These are phyloP conservation scores for Osedax fenrisi DNA, from an alignment of 2,888 invertebrate species.

Conservation along the genomic window DNA sequence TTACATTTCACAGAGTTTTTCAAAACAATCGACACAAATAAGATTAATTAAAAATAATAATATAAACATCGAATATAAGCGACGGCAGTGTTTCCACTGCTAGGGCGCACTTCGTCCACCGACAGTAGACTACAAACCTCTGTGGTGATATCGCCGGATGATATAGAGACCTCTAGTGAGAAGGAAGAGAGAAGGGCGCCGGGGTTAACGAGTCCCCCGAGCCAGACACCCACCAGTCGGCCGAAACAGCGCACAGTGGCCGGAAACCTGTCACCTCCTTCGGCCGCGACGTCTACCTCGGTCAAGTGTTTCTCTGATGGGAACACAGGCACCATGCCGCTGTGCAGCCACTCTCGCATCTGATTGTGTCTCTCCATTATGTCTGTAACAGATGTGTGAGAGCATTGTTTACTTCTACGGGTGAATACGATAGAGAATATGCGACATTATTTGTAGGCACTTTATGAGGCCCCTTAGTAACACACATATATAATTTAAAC, in stretches of 20 bases:
- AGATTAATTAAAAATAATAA: too few species aligned
- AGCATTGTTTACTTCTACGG: too few species aligned
- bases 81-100: too few species aligned
- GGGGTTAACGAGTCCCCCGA: conserved; percentile 48
- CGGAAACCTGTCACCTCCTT: too few species aligned
- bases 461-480: too few species aligned
- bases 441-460: too few species aligned
- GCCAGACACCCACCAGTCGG: conserved; percentile 43
- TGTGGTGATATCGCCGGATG: conserved; percentile 39
- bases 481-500: too few species aligned
- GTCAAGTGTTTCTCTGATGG: conserved; percentile 34
- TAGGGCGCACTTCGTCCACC: too few species aligned
- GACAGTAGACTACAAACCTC: conserved; percentile 41
- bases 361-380: conserved; percentile 42
- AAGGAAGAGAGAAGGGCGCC: conserved; percentile 44
- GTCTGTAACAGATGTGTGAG: conserved; percentile 40
- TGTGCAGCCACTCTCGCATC: conserved; percentile 43
- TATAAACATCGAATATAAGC: too few species aligned
- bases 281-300: conserved; percentile 14
- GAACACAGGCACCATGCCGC: conserved; percentile 44
- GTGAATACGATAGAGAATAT: too few species aligned
- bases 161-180: conserved; percentile 46
- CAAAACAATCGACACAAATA: too few species aligned
- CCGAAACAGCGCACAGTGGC: conserved; percentile 37
- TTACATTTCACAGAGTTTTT: too few species aligned